A percentile compares a stretch with the other conserved stretches of the same genome.
These are phyloP conservation scores for Gymnorhina tibicen DNA, from an alignment of 2,113 vertebrate genomes.

Conservation along the genomic window DNA sequence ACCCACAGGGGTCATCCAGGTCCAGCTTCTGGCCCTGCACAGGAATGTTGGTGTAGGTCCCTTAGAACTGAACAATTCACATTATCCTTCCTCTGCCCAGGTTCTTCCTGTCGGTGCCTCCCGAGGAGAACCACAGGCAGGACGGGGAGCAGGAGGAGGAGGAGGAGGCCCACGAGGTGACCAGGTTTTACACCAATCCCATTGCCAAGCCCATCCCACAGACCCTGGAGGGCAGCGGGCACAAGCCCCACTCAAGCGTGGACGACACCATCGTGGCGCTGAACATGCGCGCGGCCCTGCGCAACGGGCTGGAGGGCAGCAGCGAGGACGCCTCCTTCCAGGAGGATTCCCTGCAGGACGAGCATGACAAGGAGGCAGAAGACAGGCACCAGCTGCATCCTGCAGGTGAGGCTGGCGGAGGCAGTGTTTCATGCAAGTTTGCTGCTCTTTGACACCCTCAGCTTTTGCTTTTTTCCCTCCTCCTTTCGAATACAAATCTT, in stretches of 20 bases:
- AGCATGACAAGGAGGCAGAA: conserved; percentile 78
- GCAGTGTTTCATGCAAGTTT: fast-evolving
- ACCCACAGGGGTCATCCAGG: fast-evolving
- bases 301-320: conserved; percentile 86
- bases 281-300: conserved; percentile 76
- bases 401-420: conserved; percentile 70
- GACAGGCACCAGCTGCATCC: conserved; percentile 75
- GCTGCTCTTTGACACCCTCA: background rate
- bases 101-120: conserved; percentile 43
- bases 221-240: conserved; percentile 4
- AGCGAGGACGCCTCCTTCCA: conserved; percentile 86
- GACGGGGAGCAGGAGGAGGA: conserved; percentile 67
- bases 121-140: conserved; percentile 76
- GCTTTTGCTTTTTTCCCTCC: background rate
- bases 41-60: fast-evolving
- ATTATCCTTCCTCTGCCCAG: background rate
- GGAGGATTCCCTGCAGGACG: conserved; percentile 89
- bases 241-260: background rate
- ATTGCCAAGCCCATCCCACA: conserved; percentile 88
- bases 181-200: conserved; percentile 85
- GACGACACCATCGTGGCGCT: conserved; percentile 90
- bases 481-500: background rate
- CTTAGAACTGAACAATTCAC: background rate
- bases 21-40: background rate
- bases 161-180: conserved; percentile 80